phyloP scores from a whole-genome alignment of 1,140 invertebrate genomes.

The Micrasema minimum region DNA sequence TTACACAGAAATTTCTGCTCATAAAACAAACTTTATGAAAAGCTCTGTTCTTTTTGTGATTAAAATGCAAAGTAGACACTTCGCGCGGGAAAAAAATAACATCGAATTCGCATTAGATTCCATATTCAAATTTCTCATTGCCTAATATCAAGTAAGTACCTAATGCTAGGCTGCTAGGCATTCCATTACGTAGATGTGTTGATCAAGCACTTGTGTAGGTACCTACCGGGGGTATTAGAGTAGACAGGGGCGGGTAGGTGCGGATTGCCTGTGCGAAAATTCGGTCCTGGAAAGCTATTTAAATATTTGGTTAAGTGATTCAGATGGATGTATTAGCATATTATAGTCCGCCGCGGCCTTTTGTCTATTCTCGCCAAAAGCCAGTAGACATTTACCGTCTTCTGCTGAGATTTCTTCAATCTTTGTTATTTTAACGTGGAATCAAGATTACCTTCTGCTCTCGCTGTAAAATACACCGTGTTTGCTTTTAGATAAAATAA shows the following conservation, averaged over 20 bases:
- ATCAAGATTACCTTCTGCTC: too few relatives aligned
- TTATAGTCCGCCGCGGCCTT: slow-evolving; percentile 47
- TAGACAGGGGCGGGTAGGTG: slow-evolving; percentile 20
- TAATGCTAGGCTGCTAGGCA: slow-evolving; percentile 22
- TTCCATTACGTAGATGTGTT: slow-evolving; percentile 32
- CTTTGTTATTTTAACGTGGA: too few relatives aligned
- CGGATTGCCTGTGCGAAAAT: slow-evolving; percentile 44
- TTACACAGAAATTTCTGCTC: too few relatives aligned
- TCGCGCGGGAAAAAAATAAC: slow-evolving; percentile 17
- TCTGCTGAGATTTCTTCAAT: not conserved
- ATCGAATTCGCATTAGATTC: slow-evolving; percentile 36
- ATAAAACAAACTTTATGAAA: too few relatives aligned
- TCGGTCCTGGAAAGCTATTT: slow-evolving; percentile 53
- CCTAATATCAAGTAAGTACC: slow-evolving; percentile 37
- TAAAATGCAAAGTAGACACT: slow-evolving; percentile 25
- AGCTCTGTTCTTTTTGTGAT: slow-evolving; percentile 10
- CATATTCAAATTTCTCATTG: slow-evolving; percentile 35
- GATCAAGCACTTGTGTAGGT: slow-evolving; percentile 22
- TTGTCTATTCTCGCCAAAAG: slow-evolving; percentile 44
- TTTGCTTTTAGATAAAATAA: too few relatives aligned
- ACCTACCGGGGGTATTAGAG: slow-evolving; percentile 13
- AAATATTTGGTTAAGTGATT: slow-evolving; percentile 55
- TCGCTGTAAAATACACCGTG: too few relatives aligned
- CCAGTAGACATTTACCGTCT: slow-evolving; percentile 16
- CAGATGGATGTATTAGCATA: slow-evolving; percentile 55